These are phyloP conservation scores for Condylostylus longicornis DNA, from an alignment of 1,140 invertebrate genomes.

Conservation along the genomic window DNA sequence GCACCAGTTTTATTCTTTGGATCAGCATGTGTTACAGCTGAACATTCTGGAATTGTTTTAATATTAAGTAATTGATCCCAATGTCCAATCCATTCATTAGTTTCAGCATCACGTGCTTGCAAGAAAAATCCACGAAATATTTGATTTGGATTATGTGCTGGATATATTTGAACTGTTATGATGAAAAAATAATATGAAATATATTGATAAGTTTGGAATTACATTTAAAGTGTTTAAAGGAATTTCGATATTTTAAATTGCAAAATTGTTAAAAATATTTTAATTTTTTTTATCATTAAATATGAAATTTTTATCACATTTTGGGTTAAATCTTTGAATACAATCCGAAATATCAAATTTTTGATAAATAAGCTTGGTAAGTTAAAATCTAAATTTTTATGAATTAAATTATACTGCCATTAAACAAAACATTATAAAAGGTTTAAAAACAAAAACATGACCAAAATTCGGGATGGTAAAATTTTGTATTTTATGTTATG, in stretches of 20 bases:
- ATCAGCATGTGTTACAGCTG: conserved; percentile 63
- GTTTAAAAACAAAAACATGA: no score
- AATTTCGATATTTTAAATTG: not conserved
- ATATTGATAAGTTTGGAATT: not conserved
- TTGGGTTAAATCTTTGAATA: no score
- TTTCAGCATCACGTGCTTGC: conserved; percentile 55
- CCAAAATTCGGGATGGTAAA: no score
- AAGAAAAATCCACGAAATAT: conserved; percentile 63
- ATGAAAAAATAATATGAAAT: not conserved
- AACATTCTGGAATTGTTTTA: conserved; percentile 56
- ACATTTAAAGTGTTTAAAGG: not conserved
- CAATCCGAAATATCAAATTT: no score
- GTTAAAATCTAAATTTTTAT: no score
- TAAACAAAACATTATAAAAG: no score
- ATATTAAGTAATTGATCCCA: conserved; percentile 55
- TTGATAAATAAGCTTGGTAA: no score
- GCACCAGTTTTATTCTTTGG: conserved; percentile 56
- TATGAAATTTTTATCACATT: no score
- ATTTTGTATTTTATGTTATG: no score
- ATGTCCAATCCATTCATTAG: conserved; percentile 53
- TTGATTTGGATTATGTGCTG: conserved; percentile 25
- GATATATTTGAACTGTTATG: conserved; percentile 18
- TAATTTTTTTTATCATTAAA: not conserved
- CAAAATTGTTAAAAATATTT: not conserved
- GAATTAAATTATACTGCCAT: no score